Base-by-base conservation (phyloP, 2,797 vertebrate genomes). In the Platalea minor region DNA sequence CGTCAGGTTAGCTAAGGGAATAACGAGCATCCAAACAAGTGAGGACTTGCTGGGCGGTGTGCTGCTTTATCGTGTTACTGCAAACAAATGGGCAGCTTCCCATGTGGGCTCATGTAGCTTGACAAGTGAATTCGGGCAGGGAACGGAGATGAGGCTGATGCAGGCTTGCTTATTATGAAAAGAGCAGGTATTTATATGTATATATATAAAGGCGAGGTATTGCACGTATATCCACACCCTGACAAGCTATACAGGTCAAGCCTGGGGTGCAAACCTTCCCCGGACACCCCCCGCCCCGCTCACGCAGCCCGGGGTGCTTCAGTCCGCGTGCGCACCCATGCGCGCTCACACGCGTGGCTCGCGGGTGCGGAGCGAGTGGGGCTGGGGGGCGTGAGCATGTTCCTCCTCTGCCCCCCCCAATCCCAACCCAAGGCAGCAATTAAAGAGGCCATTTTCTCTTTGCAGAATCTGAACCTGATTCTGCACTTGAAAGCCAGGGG, bases 261-360 rank as follows among this genome's bases (percentile, higher is more conserved):
- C 7, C 10, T 13, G 46, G 68, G 67, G 20, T 43, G 51, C 60
- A 68, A 54, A n/a, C 8, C 20, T 25, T 50, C 14, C 31, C 41
- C 81, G 33, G 59, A 7, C 41, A 31, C 5, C 59, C 51, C 24
- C 2, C 0, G 0, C 12, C 21, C 19, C 13, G 17, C 74, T 29
- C 41, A 9, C 2, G 0, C 45, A 45, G 31, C 61, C 56, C 8
- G 5, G 48, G 19, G 28, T 5, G 7, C 12, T 37, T 19, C 48
- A 9, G 5, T 7, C n/a, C 4, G 0, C 33, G 4, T 9, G 60
- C n/a, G 26, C 84, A 24, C 12, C n/a, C 51, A 9, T 3, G 1
- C 12, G 10, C 1, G 0, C 1, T 45, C 79, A 13, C 24, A 16
- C 1, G 0, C 2, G 2, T 0, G 7, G 26, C 14, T 13, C 2